Evolutionary conservation across 2,888 invertebrate genomes (phyloP), one percentile per base, ranked within the genome.

Genomic region (Drosophila eohydei): DNA sequence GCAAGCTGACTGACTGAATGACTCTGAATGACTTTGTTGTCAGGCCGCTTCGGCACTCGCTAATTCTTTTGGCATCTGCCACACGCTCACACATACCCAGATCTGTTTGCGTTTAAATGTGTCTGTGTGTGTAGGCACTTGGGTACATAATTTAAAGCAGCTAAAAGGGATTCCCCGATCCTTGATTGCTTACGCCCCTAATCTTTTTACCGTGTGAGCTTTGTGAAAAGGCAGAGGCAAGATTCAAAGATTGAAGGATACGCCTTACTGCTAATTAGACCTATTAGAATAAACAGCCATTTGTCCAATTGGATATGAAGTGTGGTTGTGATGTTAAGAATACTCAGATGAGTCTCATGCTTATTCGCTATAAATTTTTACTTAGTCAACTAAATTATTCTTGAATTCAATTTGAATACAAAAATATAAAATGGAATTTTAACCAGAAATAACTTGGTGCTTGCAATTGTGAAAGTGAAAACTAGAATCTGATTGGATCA

Each of bases 1-100:
- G 21, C 63, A 59, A 48, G 28, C 38, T 26, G 21, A 57, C 44
- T 52, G 43, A 52, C 70, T 62, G 60, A 73, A 60, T 67, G 62
- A 73, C 79, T 62, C 58, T 74, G 50, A 74, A 59, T 68, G 71
- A 63, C 69, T 63, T 78, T 71, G 58, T 60, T 63, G 74, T 68
- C 63, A 62, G 50, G 41, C 58, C 48, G 57, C 46, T 65, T 56
- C 38, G 41, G 46, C 72, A 52, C 30, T 64, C 52, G 62, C 76
- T 75, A 78, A 78, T 80, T 80, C 76, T 55, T 63, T 58, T 51
- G 57, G 48, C 60, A 75, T 70, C 66, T 58, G 64, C 55, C 65
- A 71, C 40, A 65, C 70, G 41, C 46, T 40, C 52, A 41, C n/a
- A 6, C 9, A 50, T n/a, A 50, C 11, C n/a, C n/a, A 21, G 21